Base-by-base conservation (phyloP, 1,140 invertebrate genomes). In the Liolophura sinensis region DNA sequence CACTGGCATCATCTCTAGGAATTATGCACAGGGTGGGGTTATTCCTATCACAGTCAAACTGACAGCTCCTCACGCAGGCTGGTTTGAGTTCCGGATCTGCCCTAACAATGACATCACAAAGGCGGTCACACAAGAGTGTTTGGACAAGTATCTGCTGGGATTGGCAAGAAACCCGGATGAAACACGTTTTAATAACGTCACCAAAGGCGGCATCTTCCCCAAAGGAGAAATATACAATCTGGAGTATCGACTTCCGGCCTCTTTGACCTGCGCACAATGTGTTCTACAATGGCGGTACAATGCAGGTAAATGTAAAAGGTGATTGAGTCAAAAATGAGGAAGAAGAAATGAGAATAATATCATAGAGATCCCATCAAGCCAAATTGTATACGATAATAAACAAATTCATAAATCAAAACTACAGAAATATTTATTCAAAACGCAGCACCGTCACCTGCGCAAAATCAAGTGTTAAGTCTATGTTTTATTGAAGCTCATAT, bases 31-130 rank as follows among this genome's bases (percentile, higher is more conserved):
- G 57, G 82, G 79, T 24, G 62, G 74, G 18, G 56, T 67, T 1
- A 72, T 81, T 24, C 52, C 60, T 16, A 70, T 77, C 6, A 52
- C 46, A 22, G 70, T 77, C 9, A 70, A 79, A 61, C 52, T 81
- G 25, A 78, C 76, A 4, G 78, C 74, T 54, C 72, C 71, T 54
- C 76, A 78, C 60, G 69, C 71, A 70, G 94, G 95, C 14, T 94
- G 90, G 82, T 96, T 96, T 76, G 92, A 96, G 78, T 96, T 96
- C 83, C 87, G 92, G 64, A 74, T 94, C 0, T 97, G 94, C 78
- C 89, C 93, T 0, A 87, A 88, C 78, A 87, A 86, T 48, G 80
- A 84, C 80, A 57, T 54, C 55, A 64, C 49, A 1, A 67, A 67
- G 47, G 9, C 56, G 3, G 69, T 70, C 7, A 75, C 69, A 1